Percentiles rank a stretch among this genome's conserved stretches.
phyloP scores from a whole-genome alignment of 2,797 vertebrate genomes.

The Parambassis ranga region DNA sequence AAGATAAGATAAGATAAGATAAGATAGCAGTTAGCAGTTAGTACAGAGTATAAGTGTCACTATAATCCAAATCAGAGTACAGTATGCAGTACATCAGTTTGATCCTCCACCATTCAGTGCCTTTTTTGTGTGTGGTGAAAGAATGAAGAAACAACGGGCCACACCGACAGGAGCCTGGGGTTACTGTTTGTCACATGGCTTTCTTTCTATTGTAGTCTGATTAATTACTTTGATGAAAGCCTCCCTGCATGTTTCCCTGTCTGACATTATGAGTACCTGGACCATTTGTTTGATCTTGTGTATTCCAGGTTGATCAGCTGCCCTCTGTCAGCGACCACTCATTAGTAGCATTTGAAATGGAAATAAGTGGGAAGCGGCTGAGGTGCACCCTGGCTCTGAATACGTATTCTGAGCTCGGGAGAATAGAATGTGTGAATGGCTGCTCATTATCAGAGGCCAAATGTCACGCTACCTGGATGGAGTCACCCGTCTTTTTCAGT shows the following conservation, averaged over 20 bases:
- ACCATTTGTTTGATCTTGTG: slow-evolving; percentile 46
- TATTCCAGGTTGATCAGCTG: slow-evolving; percentile 56
- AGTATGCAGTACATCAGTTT: no score
- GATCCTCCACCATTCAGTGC: no score
- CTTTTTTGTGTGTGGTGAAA: no score
- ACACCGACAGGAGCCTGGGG: no score
- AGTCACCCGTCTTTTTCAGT: slow-evolving; percentile 9
- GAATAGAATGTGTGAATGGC: slow-evolving; percentile 66
- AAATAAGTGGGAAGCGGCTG: slow-evolving; percentile 47
- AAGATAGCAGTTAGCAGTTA: no score
- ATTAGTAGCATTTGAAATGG: slow-evolving; percentile 50
- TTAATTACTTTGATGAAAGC: background rate
- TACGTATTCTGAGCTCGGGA: slow-evolving; percentile 26
- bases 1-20: no score
- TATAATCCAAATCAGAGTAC: no score
- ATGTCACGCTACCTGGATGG: slow-evolving; percentile 22
- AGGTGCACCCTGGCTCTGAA: slow-evolving; percentile 22
- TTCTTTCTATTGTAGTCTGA: background rate
- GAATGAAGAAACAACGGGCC: no score
- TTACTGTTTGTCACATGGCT: no score
- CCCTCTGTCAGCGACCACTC: background rate
- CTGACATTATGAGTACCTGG: background rate
- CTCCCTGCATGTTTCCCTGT: background rate
- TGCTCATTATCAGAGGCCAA: slow-evolving; percentile 59
- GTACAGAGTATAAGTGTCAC: no score